Evolutionary conservation across 2,113 vertebrate species (phyloP).

Genomic region (Oxyruncus cristatus): DNA sequence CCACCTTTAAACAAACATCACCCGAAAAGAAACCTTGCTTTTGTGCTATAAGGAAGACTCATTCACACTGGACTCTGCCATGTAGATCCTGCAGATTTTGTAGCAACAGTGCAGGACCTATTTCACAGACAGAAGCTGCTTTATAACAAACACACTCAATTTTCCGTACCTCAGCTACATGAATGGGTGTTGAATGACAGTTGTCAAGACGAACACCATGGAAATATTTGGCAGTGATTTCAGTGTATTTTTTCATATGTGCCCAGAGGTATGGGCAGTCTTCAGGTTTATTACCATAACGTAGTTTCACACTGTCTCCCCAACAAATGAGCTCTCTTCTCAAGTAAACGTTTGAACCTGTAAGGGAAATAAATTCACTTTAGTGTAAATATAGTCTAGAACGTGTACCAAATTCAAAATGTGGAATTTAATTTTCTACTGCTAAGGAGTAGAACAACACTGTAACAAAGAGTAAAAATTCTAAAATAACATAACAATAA

Average conservation of each 20-base stretch:
- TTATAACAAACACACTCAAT: neutral
- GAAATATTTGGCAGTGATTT: conserved; percentile 90
- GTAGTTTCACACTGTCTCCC: conserved; percentile 95
- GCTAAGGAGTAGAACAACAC: neutral
- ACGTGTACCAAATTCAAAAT: neutral
- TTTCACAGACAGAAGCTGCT: neutral
- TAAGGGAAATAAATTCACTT: neutral
- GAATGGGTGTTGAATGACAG: conserved; percentile 94
- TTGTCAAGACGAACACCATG: conserved; percentile 93
- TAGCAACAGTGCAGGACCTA: neutral
- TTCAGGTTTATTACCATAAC: conserved; percentile 88
- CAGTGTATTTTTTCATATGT: conserved; percentile 94
- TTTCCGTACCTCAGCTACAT: conserved; percentile 91
- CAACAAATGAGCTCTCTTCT: conserved; percentile 94
- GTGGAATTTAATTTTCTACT: neutral
- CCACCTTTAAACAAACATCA: neutral
- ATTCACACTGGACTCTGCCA: neutral
- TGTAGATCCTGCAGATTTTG: neutral
- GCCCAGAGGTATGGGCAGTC: conserved; percentile 96
- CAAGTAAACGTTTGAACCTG: conserved; percentile 92
- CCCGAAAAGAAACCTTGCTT: neutral
- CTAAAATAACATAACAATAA: neutral
- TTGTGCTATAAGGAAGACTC: neutral
- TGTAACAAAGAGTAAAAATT: neutral
- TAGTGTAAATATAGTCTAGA: neutral